Evolutionary conservation across 2,888 invertebrate genomes (phyloP).

Genomic region (Athetis lepigone): DNA sequence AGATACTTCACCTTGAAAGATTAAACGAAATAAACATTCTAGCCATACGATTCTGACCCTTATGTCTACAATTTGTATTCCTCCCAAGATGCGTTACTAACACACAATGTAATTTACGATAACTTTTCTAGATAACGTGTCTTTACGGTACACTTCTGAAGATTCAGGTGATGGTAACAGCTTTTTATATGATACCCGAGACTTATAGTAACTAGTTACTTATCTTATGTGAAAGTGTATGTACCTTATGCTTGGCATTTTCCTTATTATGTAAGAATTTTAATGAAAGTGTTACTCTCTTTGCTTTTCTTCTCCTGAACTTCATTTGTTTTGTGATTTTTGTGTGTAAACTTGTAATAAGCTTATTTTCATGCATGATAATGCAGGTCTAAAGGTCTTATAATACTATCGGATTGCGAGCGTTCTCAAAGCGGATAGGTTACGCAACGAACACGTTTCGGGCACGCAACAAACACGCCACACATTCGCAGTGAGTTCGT

Average conservation of each 20-base stretch:
- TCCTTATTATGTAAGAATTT: slow-evolving; percentile 1
- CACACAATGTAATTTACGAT: slow-evolving; percentile 4
- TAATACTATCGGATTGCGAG: no score
- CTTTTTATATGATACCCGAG: slow-evolving; percentile 19
- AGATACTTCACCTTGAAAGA: no score
- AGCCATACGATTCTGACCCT: no score
- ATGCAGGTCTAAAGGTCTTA: no score
- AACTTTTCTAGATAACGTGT: slow-evolving; percentile 13
- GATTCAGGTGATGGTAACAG: slow-evolving; percentile 11
- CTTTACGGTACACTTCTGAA: slow-evolving; percentile 11
- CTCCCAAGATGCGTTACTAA: not conserved
- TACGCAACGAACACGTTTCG: no score
- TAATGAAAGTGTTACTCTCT: not conserved
- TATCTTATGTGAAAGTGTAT: not conserved
- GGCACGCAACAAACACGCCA: no score
- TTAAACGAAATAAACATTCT: no score
- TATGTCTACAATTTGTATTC: not conserved
- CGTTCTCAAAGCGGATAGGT: no score
- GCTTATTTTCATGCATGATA: no score
- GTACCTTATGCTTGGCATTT: slow-evolving; percentile 9
- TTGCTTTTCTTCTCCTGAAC: not conserved
- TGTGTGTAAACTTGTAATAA: no score
- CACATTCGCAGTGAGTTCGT: no score
- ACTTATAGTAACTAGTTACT: not conserved
- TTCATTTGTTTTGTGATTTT: not conserved